A percentile compares a stretch with the other conserved stretches of the same genome.
phyloP scores from a whole-genome alignment of 2,113 vertebrate genomes.

The Anthoscopus minutus region DNA sequence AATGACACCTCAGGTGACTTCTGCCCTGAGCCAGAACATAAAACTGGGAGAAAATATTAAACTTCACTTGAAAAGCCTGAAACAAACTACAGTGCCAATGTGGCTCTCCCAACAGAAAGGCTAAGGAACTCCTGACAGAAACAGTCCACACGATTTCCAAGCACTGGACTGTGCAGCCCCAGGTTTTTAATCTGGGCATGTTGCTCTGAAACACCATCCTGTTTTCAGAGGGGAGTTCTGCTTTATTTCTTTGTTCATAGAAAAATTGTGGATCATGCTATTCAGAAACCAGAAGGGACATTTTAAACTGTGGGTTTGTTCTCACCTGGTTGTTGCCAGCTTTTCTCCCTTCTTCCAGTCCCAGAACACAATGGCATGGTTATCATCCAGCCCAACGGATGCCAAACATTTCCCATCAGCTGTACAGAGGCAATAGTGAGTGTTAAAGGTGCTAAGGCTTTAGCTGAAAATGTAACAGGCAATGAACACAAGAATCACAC shows the following conservation, averaged over 20 bases:
- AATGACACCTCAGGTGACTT: neutral
- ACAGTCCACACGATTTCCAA: neutral
- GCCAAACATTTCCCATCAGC: slow-evolving; percentile 92
- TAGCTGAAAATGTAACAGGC: neutral
- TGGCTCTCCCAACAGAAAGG: neutral
- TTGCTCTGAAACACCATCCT: neutral
- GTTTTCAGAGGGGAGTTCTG: neutral
- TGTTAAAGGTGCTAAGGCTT: slow-evolving; percentile 16
- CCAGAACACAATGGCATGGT: slow-evolving; percentile 92
- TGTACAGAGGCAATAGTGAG: slow-evolving; percentile 65
- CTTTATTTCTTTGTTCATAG: neutral
- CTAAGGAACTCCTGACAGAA: neutral
- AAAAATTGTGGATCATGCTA: neutral
- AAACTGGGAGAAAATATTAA: neutral
- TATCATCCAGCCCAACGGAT: slow-evolving; percentile 90
- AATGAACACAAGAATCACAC: neutral
- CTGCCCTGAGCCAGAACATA: neutral
- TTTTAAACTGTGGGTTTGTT: neutral
- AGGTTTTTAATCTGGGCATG: neutral
- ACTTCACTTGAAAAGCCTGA: neutral
- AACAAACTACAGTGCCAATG: neutral
- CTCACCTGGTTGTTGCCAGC: slow-evolving; percentile 88
- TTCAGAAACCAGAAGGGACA: neutral
- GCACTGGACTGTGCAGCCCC: neutral
- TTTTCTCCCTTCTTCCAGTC: slow-evolving; percentile 98